Evolutionary conservation across 2,888 invertebrate genomes (phyloP).

Genomic region (Tetrapedia diversipes): DNA sequence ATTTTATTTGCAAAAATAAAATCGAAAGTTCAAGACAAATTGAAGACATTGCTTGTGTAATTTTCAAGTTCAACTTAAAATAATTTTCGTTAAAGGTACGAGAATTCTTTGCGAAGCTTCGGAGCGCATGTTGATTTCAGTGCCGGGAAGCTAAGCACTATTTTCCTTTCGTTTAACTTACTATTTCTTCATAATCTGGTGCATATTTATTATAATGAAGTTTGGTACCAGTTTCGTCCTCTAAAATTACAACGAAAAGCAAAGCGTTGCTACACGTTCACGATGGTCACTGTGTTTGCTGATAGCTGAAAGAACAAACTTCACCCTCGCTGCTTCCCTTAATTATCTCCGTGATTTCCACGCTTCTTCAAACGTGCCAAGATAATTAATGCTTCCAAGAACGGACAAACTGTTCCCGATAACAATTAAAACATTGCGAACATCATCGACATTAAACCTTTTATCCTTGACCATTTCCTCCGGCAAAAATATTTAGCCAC

Average conservation of each 20-base stretch:
- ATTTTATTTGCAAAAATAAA: too few species aligned
- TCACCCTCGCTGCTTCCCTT: slow-evolving; percentile 11
- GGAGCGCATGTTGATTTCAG: background rate
- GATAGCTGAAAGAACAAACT: background rate
- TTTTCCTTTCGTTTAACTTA: slow-evolving; percentile 20
- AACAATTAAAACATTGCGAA: slow-evolving; percentile 20
- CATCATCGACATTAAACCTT: background rate
- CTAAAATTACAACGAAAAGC: slow-evolving; percentile 5
- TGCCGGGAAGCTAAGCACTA: background rate
- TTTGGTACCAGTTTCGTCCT: background rate
- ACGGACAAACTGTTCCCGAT: slow-evolving; percentile 33
- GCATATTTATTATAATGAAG: slow-evolving; percentile 26
- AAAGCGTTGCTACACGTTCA: background rate
- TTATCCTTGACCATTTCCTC: too few species aligned
- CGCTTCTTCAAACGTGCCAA: slow-evolving; percentile 29
- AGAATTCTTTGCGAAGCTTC: background rate
- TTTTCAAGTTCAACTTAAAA: background rate
- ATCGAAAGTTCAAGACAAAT: too few species aligned
- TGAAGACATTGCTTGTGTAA: too few species aligned
- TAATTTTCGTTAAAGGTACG: background rate
- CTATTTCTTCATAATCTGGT: background rate
- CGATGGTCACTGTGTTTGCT: background rate
- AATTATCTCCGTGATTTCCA: slow-evolving; percentile 37
- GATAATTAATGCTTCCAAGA: slow-evolving; percentile 46
- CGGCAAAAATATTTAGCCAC: background rate